These are phyloP conservation scores for Brachionus paranguensis DNA, from an alignment of 1,140 invertebrate species.

Conservation along the genomic window DNA sequence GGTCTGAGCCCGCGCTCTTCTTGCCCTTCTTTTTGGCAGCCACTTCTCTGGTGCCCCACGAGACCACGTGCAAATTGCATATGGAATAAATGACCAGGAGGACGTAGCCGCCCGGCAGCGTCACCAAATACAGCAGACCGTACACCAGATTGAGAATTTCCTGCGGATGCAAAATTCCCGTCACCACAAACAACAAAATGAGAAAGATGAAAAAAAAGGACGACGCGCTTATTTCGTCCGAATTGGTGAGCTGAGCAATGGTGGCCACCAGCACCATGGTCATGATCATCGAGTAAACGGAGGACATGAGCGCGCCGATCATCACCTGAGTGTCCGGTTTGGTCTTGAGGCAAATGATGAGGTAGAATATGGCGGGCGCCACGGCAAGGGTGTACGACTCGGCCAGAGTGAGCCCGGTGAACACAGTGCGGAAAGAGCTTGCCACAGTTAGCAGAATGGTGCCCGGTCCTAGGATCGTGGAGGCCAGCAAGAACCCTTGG, in stretches of 20 bases:
- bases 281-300: slow-evolving; percentile 53
- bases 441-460: slow-evolving; percentile 64
- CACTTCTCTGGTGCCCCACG: slow-evolving; percentile 51
- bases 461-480: slow-evolving; percentile 62
- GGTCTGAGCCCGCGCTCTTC: slow-evolving; percentile 51
- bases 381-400: slow-evolving; percentile 55
- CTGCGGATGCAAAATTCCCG: slow-evolving; percentile 49
- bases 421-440: slow-evolving; percentile 60
- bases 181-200: slow-evolving; percentile 47
- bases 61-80: slow-evolving; percentile 49
- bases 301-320: slow-evolving; percentile 47
- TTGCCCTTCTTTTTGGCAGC: slow-evolving; percentile 41
- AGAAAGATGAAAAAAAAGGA: slow-evolving; percentile 47
- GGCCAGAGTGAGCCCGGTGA: slow-evolving; percentile 57
- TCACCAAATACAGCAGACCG: slow-evolving; percentile 49
- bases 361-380: slow-evolving; percentile 57
- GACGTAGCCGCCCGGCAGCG: slow-evolving; percentile 50
- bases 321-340: slow-evolving; percentile 56
- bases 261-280: slow-evolving; percentile 50
- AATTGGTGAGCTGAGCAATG: slow-evolving; percentile 43
- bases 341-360: slow-evolving; percentile 56
- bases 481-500: slow-evolving; percentile 58
- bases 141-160: slow-evolving; percentile 48
- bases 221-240: slow-evolving; percentile 46
- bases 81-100: slow-evolving; percentile 51